Percentiles rank a stretch among this genome's conserved stretches.
These are phyloP conservation scores for Porites evermanni DNA, from an alignment of 92 coral and sea anemone genomes.

Conservation along the genomic window DNA sequence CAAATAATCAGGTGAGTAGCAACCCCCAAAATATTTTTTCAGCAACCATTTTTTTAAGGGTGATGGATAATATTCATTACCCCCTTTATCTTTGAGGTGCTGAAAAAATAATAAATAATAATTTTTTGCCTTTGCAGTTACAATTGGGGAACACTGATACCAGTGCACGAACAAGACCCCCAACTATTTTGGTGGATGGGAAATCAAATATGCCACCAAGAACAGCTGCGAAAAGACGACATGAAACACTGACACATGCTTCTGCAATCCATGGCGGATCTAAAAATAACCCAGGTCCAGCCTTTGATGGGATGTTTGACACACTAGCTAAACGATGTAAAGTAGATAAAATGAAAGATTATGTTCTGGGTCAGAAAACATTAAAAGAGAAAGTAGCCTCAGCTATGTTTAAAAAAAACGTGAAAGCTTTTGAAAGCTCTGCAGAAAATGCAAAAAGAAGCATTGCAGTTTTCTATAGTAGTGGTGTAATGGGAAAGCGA, in stretches of 20 bases:
- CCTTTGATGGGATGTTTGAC: slow-evolving; percentile 48
- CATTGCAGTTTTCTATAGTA: slow-evolving; percentile 62
- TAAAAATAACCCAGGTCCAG: slow-evolving; percentile 32
- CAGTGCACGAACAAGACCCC: slow-evolving; percentile 31
- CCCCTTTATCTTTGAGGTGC: too few species aligned
- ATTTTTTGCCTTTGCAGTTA: background rate
- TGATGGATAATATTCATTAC: background rate
- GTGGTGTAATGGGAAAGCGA: slow-evolving; percentile 60
- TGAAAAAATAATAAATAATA: too few species aligned
- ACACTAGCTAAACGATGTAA: slow-evolving; percentile 52
- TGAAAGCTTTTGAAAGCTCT: slow-evolving; percentile 21
- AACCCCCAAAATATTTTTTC: background rate
- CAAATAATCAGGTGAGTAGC: slow-evolving; percentile 15
- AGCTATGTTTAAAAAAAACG: background rate
- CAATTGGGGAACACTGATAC: slow-evolving; percentile 5
- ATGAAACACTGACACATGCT: slow-evolving; percentile 23
- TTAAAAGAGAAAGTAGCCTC: slow-evolving; percentile 38
- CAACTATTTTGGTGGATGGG: slow-evolving; percentile 32
- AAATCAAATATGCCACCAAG: slow-evolving; percentile 25
- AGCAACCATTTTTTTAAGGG: background rate
- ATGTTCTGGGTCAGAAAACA: slow-evolving; percentile 40
- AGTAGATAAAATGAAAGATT: slow-evolving; percentile 37
- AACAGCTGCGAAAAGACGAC: slow-evolving; percentile 31
- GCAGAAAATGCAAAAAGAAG: slow-evolving; percentile 47
- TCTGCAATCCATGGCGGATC: slow-evolving; percentile 41